Base-by-base conservation (phyloP, 2,113 vertebrate genomes). In the Misgurnus anguillicaudatus region DNA sequence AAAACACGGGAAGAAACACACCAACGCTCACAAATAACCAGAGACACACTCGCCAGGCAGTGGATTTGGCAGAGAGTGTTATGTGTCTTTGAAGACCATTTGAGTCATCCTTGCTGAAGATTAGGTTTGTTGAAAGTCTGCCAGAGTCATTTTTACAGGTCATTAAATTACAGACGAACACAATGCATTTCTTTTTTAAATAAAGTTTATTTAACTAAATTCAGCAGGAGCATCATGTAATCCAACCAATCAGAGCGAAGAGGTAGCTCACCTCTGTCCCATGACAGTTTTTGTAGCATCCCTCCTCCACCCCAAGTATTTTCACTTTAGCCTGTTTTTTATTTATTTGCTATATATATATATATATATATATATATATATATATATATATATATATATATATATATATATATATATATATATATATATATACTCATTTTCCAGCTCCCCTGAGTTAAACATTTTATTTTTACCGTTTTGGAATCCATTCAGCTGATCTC, bases 81-180 rank as follows among this genome's bases (percentile, higher is more conserved):
- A 47, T 9, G 17, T 57, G 53, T n/a, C 53, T n/a, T n/a, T 19
- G 41, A 72, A n/a, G 19, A 74, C 39, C 9, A 75, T 62, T 31
- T 75, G 72, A 62, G 39, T 75, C 72, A 75, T 74, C 14, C 39
- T 31, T 62, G 58, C 21, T 6, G 2, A 48, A 47, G 57, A 61
- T 62, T 62, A 45, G 21, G n/a, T 6, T 58, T 72, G 17, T 72
- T 72, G 39, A 58, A 58, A 9, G 53, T 58, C 53, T 72, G 53
- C 70, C 70, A 58, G 53, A 42, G 7, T 42, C 1, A 16, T 39
- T 58, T 42, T 7, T 4, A 72, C 7, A 72, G 70, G 70, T 72
- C 53, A 58, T 38, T 6, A 10, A 58, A 13, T 21, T 58, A 58
- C n/a, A 24, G 36, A 58, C 11, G 14, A 72, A 42, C 38, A 24